Conservation (phyloP, 2,113 vertebrate genomes). For the Caracal caracal region DNA sequence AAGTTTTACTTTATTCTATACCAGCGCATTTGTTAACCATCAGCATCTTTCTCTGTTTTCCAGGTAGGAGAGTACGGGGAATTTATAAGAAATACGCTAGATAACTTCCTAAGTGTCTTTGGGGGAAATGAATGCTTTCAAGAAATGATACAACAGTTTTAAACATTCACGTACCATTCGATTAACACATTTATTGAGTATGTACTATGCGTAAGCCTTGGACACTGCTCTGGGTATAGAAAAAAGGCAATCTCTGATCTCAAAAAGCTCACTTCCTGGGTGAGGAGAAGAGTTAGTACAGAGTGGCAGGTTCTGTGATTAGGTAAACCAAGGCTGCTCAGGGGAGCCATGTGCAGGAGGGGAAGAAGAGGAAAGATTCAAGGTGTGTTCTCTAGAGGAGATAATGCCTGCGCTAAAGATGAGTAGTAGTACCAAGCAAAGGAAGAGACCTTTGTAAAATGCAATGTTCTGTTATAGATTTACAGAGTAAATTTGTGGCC, state of each 20-base stretch:
- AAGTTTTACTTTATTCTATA: not conserved
- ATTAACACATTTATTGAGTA: not conserved
- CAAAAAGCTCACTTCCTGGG: not conserved
- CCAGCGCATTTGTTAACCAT: not conserved
- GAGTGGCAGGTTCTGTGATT: not conserved
- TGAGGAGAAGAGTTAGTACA: not conserved
- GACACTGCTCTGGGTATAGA: not conserved
- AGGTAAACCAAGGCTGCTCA: not conserved
- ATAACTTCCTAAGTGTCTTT: not conserved
- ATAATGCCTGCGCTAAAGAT: not conserved
- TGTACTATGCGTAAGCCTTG: not conserved
- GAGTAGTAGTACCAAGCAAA: not conserved
- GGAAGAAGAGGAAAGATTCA: not conserved
- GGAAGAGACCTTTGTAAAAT: conserved; percentile 44
- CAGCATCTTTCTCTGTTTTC: not conserved
- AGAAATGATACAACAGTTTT: not conserved
- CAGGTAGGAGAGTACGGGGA: not conserved
- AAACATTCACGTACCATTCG: not conserved
- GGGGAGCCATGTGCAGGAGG: not conserved
- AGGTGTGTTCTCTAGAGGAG: not conserved
- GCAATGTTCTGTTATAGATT: conserved; percentile 87
- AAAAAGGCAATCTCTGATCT: not conserved
- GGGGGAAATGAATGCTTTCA: not conserved
- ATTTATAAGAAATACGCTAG: conserved; percentile 14
- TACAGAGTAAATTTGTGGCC: conserved; percentile 93